Evolutionary conservation across 2,797 vertebrate species (phyloP).

Genomic region (Heterohyrax brucei): DNA sequence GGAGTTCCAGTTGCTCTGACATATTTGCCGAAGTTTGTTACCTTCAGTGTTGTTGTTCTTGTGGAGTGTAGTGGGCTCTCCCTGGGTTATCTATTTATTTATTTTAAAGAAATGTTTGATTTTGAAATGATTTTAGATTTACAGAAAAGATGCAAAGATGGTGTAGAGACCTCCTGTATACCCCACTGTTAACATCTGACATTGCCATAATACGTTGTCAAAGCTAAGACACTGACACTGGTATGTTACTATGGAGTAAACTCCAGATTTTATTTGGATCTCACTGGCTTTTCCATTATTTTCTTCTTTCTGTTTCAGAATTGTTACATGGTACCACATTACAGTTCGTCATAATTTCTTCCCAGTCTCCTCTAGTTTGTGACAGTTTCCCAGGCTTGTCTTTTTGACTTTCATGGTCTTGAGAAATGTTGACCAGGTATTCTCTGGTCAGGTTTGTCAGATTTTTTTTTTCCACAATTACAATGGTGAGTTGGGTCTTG

Average conservation of each 20-base stretch:
- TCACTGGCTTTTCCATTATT: neutral
- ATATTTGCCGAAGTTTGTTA: neutral
- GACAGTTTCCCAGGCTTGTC: neutral
- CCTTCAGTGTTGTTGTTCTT: neutral
- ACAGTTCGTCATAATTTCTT: neutral
- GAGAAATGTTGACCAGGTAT: neutral
- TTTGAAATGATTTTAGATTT: constrained; percentile 46
- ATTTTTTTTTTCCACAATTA: neutral
- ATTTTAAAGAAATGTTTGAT: neutral
- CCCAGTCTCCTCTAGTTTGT: neutral
- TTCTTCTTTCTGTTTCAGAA: neutral
- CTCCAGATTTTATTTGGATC: neutral
- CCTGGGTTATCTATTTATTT: neutral
- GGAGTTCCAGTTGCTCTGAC: neutral
- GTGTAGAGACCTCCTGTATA: too few relatives aligned
- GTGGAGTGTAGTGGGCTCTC: neutral
- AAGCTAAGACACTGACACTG: neutral
- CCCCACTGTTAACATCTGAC: neutral
- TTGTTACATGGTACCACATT: neutral
- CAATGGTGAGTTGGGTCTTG: constrained; percentile 15
- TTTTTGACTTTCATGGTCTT: constrained; percentile 23
- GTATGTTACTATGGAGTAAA: neutral
- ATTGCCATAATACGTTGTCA: neutral
- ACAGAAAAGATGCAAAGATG: neutral
- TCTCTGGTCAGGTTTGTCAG: neutral